Base-by-base conservation (phyloP, 2,888 invertebrate species). In the Aphodius sticticus region DNA sequence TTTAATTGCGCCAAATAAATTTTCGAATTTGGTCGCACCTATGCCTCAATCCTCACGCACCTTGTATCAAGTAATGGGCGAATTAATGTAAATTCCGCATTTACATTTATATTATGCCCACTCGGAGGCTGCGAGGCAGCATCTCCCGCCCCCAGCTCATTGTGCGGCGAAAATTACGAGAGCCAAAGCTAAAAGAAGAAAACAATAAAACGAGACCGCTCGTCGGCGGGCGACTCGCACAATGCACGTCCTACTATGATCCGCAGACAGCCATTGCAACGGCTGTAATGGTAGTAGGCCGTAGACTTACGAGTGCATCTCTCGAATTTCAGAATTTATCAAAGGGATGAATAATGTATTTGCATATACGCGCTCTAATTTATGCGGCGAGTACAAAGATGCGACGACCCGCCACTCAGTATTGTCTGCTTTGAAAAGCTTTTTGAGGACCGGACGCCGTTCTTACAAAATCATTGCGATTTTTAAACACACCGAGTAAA, bases 41-140 rank as follows among this genome's bases (percentile, higher is more conserved):
- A 53, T 53, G 12, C 9, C 53, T 53, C 53, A 53, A 53, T 53
- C 12, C 53, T 53, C 12, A 12, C 12, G 53, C 9, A 12, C 53
- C 53, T 53, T 53, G 53, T 53, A 53, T 5, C 7, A 12, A 53
- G 53, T 53, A 53, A 53, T 53, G 53, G 53, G 74, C 74, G 74
- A 74, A 74, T 74, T 74, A 74, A 74, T 74, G 74, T 74, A 74
- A 35, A 74, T 74, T 74, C 37, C 74, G 36, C 74, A 74, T 74
- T 74, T 74, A 74, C 74, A 74, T 74, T 74, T 74, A 74, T 74
- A 74, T 26, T 74, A 74, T 74, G 74, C 74, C 35, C 74, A 37
- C 74, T 53, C 53, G 53, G 53, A 53, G 53, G 53, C 53, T 53
- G 53, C 53, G 7, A 53, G 53, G 9, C 53, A 53, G 53, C 53